Evolutionary conservation across 2,113 vertebrate genomes (phyloP).

Genomic region (Erythrocebus patas): DNA sequence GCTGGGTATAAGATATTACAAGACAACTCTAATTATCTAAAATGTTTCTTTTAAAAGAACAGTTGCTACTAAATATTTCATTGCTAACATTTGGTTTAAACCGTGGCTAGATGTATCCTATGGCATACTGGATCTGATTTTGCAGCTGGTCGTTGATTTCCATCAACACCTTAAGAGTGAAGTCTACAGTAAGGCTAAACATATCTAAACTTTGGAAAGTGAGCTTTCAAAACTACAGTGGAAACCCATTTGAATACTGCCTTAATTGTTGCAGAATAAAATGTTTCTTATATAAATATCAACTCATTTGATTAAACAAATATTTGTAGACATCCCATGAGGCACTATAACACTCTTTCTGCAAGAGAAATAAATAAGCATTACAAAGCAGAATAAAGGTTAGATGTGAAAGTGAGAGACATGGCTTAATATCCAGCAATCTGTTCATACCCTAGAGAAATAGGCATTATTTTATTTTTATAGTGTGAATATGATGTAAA

Average conservation of each 20-base stretch:
- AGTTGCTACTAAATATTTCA: slow-evolving; percentile 76
- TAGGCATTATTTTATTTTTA: not conserved
- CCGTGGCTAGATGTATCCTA: slow-evolving; percentile 44
- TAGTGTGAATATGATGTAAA: not conserved
- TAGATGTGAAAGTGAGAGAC: slow-evolving; percentile 5
- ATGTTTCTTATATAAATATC: slow-evolving; percentile 4
- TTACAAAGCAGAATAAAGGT: not conserved
- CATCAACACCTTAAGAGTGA: slow-evolving; percentile 62
- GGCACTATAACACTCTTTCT: not conserved
- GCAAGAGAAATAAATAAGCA: slow-evolving; percentile 12
- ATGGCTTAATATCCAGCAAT: not conserved
- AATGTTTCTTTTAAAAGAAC: slow-evolving; percentile 77
- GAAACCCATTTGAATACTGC: slow-evolving; percentile 22
- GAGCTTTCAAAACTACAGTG: slow-evolving; percentile 12
- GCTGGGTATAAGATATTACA: slow-evolving; percentile 72
- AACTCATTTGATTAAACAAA: slow-evolving; percentile 1
- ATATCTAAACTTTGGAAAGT: slow-evolving; percentile 55
- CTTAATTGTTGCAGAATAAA: slow-evolving; percentile 25
- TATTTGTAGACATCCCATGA: not conserved
- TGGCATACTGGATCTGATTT: slow-evolving; percentile 35
- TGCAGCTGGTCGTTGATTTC: slow-evolving; percentile 73
- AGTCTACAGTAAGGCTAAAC: slow-evolving; percentile 29
- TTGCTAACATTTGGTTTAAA: slow-evolving; percentile 69
- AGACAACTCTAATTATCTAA: slow-evolving; percentile 73
- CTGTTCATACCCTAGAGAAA: not conserved